Evolutionary conservation across 2,797 vertebrate genomes (phyloP), one percentile per base, ranked within the genome.

Genomic region (Megalops cyprinoides): DNA sequence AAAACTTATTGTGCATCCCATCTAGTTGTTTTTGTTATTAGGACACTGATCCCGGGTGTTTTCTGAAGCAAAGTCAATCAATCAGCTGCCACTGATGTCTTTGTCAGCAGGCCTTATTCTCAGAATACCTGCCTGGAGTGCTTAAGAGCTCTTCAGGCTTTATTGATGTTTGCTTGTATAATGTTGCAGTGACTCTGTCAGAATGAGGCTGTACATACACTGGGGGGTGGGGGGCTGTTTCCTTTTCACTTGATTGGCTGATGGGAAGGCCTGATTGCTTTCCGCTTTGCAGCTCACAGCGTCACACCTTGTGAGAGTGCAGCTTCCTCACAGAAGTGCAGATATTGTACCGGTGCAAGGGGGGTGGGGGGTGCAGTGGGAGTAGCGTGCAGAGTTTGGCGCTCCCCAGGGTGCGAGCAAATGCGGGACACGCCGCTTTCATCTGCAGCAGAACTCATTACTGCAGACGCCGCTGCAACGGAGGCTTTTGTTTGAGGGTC

Each of bases 381-480:
- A 87, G 85, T 65, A 74, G 83, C 83, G 81, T 49, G 73, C 80
- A 69, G 77, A 87, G 87, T 90, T 90, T 80, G 84, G 3, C 46
- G 85, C 88, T 85, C 84, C 83, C 82, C 12, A 23, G 79, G 56
- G 65, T 1, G 79, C 76, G 84, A 55, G 81, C 86, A 90, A 89
- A 89, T 87, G 86, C 77, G 83, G 87, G 87, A 82, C 67, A 82
- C 83, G 23, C 79, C 83, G 83, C 83, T 90, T 90, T 89, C 85
- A 89, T 90, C 88, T 86, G 85, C 86, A 51, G 67, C 58, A 4
- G 77, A 82, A 82, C 85, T 92, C 82, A 92, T 92, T 89, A 90
- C 91, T 88, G 88, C 86, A 82, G 46, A 89, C 86, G 81, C 88
- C 89, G 67, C 87, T 85, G 91, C 83, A 89, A 87, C 85, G 53